Percentiles rank a stretch among this genome's conserved stretches.
These are phyloP conservation scores for Toxotes chatareus DNA, from an alignment of 2,113 vertebrate genomes.

Conservation along the genomic window DNA sequence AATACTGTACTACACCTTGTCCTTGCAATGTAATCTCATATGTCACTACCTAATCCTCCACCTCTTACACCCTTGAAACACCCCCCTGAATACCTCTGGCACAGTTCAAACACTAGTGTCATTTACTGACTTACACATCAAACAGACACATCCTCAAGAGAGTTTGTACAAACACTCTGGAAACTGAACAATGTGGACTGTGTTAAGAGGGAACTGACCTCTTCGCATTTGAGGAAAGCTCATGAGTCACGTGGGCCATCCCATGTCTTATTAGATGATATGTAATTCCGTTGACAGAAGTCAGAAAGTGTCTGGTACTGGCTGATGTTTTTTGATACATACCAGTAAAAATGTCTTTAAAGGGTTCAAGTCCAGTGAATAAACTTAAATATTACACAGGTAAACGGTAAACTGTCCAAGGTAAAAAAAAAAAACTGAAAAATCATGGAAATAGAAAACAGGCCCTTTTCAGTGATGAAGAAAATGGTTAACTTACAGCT, in stretches of 20 bases:
- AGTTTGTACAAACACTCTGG: background rate
- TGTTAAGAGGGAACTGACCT: slow-evolving; percentile 33
- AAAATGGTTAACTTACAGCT: no score
- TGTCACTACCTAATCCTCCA: background rate
- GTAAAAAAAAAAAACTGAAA: no score
- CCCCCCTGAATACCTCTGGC: background rate
- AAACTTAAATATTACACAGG: no score
- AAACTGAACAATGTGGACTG: slow-evolving; percentile 27
- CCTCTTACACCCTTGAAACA: background rate
- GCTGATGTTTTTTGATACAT: no score
- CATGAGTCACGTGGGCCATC: background rate
- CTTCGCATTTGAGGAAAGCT: slow-evolving; percentile 24
- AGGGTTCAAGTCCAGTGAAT: no score
- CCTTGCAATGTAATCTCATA: background rate
- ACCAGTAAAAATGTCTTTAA: no score
- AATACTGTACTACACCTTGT: background rate
- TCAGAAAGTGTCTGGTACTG: background rate
- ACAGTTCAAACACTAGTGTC: background rate
- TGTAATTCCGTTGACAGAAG: background rate
- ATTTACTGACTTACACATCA: background rate
- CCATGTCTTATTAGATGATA: background rate
- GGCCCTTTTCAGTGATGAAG: no score
- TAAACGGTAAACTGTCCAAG: no score
- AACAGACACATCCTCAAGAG: slow-evolving; percentile 1
- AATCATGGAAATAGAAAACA: no score